Percentiles rank a stretch among this genome's conserved stretches.
phyloP scores from a whole-genome alignment of 2,113 vertebrate genomes.

The Pelecanoides urinatrix region DNA sequence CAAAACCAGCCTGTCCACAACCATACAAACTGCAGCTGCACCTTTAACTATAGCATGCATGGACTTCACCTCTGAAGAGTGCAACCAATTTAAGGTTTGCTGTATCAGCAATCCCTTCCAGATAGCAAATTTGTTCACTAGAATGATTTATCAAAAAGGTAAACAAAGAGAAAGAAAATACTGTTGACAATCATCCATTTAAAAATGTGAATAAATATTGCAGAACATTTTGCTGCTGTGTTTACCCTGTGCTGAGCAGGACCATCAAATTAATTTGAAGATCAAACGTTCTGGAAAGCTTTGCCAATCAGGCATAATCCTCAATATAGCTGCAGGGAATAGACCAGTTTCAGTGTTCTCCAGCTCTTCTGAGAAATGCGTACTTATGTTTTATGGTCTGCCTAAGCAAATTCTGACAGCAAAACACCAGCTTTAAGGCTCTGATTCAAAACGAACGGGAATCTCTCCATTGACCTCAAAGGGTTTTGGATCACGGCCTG shows the following conservation, averaged over 20 bases:
- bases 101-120: conserved; percentile 13
- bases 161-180: not conserved
- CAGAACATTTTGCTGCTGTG: not conserved
- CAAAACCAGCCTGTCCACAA: not conserved
- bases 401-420: not conserved
- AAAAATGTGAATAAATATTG: not conserved
- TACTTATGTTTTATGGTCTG: not conserved
- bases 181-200: not conserved
- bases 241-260: not conserved
- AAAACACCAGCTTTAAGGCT: not conserved
- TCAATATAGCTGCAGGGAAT: not conserved
- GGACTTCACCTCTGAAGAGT: not conserved
- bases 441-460: not conserved
- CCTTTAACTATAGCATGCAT: not conserved
- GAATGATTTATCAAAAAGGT: conserved; percentile 9
- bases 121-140: not conserved
- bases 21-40: not conserved
- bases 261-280: conserved; percentile 19
- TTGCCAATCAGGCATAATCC: not conserved
- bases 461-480: not conserved
- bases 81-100: not conserved
- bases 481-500: not conserved
- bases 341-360: not conserved
- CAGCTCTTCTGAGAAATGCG: not conserved
- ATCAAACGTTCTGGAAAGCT: not conserved